Percentiles rank a stretch among this genome's conserved stretches.
Conservation (phyloP, 2,888 invertebrate species). For the Plagodis dolabraria region DNA sequence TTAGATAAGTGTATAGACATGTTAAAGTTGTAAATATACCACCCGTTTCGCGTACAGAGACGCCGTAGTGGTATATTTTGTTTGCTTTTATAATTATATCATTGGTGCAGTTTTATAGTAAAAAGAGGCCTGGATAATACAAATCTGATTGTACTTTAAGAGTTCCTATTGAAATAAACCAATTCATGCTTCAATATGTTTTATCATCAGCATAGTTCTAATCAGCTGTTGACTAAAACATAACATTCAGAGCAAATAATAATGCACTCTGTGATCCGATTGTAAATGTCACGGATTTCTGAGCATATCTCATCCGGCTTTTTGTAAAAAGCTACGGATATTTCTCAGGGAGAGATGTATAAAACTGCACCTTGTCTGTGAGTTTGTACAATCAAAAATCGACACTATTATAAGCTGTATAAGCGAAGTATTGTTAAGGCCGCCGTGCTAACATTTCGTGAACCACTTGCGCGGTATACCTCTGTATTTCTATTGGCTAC, state of each 20-base stretch:
- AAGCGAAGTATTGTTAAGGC: conserved; percentile 78
- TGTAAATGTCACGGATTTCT: no score
- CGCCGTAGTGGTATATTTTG: conserved; percentile 45
- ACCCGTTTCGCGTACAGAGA: conserved; percentile 36
- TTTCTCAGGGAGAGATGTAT: conserved; percentile 32
- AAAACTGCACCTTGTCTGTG: conserved; percentile 69
- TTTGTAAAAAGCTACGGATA: not conserved
- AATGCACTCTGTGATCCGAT: no score
- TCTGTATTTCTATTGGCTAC: conserved; percentile 89
- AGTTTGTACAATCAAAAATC: conserved; percentile 68
- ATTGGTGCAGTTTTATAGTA: conserved; percentile 60
- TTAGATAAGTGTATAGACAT: conserved; percentile 51
- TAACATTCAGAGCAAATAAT: no score
- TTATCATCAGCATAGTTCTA: no score
- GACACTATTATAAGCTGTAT: conserved; percentile 69
- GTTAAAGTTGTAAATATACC: conserved; percentile 55
- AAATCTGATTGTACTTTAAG: no score
- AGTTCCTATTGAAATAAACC: no score
- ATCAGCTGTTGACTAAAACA: no score
- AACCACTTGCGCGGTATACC: conserved; percentile 67
- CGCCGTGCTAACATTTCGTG: conserved; percentile 70
- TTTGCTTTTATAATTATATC: conserved; percentile 32
- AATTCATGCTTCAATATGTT: no score
- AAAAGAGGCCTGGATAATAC: no score
- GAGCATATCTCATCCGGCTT: not conserved